A percentile compares a stretch with the other conserved stretches of the same genome.
These are phyloP conservation scores for Gobionotothen gibberifrons DNA, from an alignment of 2,797 vertebrate genomes.

Conservation along the genomic window DNA sequence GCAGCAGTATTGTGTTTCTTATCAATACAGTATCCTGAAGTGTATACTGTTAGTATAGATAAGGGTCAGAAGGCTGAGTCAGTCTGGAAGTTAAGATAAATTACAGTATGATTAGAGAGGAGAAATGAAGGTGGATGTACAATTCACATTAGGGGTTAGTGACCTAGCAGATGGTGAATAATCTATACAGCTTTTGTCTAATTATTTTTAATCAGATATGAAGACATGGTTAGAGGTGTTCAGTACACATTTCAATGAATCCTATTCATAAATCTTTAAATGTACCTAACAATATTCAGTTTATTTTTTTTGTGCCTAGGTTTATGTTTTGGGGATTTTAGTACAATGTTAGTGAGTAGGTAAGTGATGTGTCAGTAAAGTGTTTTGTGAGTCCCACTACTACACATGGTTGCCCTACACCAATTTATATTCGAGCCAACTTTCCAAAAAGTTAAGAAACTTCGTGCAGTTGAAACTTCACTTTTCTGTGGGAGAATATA, in stretches of 20 bases:
- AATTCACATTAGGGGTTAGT: not conserved
- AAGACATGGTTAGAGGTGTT: not conserved
- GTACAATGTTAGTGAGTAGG: too few relatives aligned
- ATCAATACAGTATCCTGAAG: constrained; percentile 25
- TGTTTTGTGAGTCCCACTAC: not conserved
- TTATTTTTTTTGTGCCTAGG: too few relatives aligned
- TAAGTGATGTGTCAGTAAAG: not conserved
- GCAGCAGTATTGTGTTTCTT: constrained; percentile 30
- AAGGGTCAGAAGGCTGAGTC: not conserved
- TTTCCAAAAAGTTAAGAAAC: not conserved
- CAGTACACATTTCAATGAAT: not conserved
- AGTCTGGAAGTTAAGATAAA: not conserved
- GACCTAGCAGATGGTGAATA: not conserved
- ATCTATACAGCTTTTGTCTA: not conserved
- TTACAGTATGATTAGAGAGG: not conserved
- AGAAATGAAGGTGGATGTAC: constrained; percentile 3
- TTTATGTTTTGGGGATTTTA: too few relatives aligned
- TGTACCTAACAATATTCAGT: not conserved
- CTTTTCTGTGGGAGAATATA: not conserved
- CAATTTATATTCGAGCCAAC: not conserved
- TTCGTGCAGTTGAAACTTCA: not conserved
- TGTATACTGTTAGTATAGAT: not conserved
- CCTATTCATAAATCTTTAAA: not conserved
- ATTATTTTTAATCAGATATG: not conserved
- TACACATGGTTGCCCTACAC: not conserved